Percentiles rank a stretch among this genome's conserved stretches.
These are phyloP conservation scores for Zapornia atra DNA, from an alignment of 2,113 vertebrate genomes.

Conservation along the genomic window DNA sequence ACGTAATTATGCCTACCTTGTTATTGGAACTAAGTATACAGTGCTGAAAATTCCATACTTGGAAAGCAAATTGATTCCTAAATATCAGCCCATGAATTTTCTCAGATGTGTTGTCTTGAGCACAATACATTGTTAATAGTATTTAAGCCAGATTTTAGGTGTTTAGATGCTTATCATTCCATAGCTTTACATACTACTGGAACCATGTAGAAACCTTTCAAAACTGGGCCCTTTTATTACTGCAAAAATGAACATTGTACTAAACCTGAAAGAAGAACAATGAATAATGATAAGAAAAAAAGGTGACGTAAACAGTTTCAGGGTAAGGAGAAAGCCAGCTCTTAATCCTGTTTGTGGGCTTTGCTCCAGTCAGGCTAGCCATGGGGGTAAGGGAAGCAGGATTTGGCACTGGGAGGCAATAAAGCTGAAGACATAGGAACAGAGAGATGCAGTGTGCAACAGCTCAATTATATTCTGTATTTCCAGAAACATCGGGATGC, in stretches of 20 bases:
- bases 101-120: background rate
- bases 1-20: background rate
- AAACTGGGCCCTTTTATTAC: background rate
- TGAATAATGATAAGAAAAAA: background rate
- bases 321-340: background rate
- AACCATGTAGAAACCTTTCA: background rate
- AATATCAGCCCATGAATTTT: background rate
- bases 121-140: background rate
- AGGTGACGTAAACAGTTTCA: background rate
- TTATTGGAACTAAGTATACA: background rate
- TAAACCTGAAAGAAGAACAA: background rate
- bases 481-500: background rate
- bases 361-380: slow-evolving; percentile 1
- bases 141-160: slow-evolving; percentile 8
- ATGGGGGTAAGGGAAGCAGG: background rate
- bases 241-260: background rate
- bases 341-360: slow-evolving; percentile 29
- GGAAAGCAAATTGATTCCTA: background rate
- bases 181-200: background rate
- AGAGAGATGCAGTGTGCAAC: background rate
- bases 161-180: background rate
- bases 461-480: background rate
- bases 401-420: slow-evolving; percentile 15
- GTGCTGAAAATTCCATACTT: background rate
- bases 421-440: background rate